These are phyloP conservation scores for Pseudomugil tenellus DNA, from an alignment of 2,797 vertebrate genomes.

Conservation along the genomic window DNA sequence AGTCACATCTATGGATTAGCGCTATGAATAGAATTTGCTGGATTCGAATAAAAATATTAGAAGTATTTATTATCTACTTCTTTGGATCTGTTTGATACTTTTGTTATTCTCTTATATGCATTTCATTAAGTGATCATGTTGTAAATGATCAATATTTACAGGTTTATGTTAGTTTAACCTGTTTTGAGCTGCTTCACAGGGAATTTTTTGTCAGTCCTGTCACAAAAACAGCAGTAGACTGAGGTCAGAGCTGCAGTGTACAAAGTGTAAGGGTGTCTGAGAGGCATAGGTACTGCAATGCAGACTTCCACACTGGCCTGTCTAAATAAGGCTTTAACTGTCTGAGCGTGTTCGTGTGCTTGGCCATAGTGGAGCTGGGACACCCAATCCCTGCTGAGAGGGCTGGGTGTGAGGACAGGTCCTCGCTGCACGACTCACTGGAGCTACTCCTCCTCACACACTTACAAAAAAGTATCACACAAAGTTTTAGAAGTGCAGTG, in stretches of 20 bases:
- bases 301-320: constrained; percentile 66
- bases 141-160: background rate
- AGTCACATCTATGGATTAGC: constrained; percentile 8
- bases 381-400: constrained; percentile 68
- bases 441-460: constrained; percentile 13
- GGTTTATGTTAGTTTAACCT: background rate
- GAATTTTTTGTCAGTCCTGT: constrained; percentile 2
- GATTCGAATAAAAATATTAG: background rate
- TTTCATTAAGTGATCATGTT: background rate
- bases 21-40: background rate
- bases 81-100: background rate
- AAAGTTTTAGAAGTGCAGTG: constrained; percentile 17
- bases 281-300: constrained; percentile 68
- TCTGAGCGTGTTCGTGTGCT: constrained; percentile 47
- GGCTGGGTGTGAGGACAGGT: constrained; percentile 39
- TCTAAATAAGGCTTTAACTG: constrained; percentile 74
- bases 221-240: constrained; percentile 9
- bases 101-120: background rate
- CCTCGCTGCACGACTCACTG: constrained; percentile 47
- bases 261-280: constrained; percentile 62
- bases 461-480: constrained; percentile 2
- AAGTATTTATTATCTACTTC: background rate
- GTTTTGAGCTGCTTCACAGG: no score
- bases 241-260: constrained; percentile 55
- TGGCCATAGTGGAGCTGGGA: constrained; percentile 54